These are phyloP conservation scores for Sitobion miscanthi DNA, from an alignment of 1,140 invertebrate species.

Conservation along the genomic window DNA sequence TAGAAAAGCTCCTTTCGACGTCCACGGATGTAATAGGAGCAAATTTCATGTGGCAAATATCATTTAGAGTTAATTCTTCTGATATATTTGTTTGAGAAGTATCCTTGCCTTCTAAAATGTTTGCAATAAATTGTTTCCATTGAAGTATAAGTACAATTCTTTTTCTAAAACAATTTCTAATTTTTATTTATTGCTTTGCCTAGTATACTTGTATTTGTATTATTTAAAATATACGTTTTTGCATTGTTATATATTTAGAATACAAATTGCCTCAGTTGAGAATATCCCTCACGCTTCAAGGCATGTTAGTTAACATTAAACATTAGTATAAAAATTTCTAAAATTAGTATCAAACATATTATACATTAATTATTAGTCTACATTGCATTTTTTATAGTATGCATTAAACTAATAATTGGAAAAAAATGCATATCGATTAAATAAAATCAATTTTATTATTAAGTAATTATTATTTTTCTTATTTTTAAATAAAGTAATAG, in stretches of 20 bases:
- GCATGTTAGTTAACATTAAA: too few relatives aligned
- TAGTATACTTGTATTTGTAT: background rate
- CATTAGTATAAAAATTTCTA: too few relatives aligned
- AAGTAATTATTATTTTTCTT: too few relatives aligned
- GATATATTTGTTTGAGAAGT: background rate
- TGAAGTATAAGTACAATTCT: background rate
- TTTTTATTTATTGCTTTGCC: background rate
- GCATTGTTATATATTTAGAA: background rate
- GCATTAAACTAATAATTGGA: too few relatives aligned
- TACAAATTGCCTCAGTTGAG: background rate
- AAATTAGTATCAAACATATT: too few relatives aligned
- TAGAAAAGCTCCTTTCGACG: too few relatives aligned
- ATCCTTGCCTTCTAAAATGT: background rate
- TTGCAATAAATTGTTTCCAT: background rate
- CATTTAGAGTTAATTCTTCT: background rate
- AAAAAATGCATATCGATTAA: too few relatives aligned
- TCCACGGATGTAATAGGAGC: background rate
- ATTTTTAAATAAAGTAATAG: too few relatives aligned
- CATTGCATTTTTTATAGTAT: too few relatives aligned
- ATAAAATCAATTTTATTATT: too few relatives aligned
- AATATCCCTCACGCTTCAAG: background rate
- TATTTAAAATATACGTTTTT: background rate
- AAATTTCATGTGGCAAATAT: background rate
- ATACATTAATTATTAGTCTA: too few relatives aligned
- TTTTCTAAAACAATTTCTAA: background rate